Base-by-base conservation (phyloP, 2,888 invertebrate species). In the Antheraea assamensis region DNA sequence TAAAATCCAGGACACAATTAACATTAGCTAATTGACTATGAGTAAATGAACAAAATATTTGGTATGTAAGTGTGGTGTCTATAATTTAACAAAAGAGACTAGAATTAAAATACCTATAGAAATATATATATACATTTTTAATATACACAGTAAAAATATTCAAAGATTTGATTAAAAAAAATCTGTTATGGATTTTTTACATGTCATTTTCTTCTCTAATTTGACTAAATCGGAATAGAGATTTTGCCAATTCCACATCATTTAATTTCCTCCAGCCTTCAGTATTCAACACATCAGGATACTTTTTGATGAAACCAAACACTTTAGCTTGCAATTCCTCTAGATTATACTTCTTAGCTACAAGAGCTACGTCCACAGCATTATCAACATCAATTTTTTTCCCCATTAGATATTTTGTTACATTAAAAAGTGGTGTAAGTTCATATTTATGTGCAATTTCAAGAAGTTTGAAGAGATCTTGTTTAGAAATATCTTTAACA, bases 221-320 rank as follows among this genome's bases (percentile, higher is more conserved):
- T 55, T 82, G 79, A 75, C 68, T 49, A 72, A 78, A 78, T 73
- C 85, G 84, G 42, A 90, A 87, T 68, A 92, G 77, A 77, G 89
- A 86, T 75, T 93, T 93, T 0, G 90, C 82, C 75, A 94, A 75
- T 47, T 84, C 83, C 2, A 90, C 84, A 86, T 94, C 90, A 24
- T 85, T 81, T n/a, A 93, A 81, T 52, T 86, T 79, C 58, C 85
- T 85, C 90, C 92, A 93, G 2, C 85, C 87, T 1, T 89, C 85
- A 3, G 90, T 88, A 8, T 85, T 80, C 76, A 92, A 78, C 0
- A 92, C 87, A 72, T 85, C 81, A 4, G 89, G 89, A 78, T 92
- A 84, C 19, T 84, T 80, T 75, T 86, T 87, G 31, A 94, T 90
- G 75, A 86, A 94, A 58, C 83, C 76, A 75, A 90, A 90, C 0